Evolutionary conservation across 1,140 invertebrate species (phyloP), one percentile per base, ranked within the genome.

Genomic region (Bradysia coprophila): DNA sequence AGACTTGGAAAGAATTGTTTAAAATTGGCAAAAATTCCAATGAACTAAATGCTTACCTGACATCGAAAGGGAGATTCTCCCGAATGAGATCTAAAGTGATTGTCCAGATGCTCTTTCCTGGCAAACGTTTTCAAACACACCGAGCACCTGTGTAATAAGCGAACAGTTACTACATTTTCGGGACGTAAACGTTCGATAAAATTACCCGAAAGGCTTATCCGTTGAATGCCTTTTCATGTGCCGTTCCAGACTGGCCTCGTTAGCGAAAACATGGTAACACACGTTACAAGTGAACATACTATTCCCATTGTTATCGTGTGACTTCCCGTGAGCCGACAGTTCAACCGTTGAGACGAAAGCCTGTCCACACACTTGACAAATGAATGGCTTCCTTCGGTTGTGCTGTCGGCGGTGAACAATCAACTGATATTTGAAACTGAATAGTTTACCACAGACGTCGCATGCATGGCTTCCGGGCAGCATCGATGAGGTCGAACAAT

Each of bases 391-490:
- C 45, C 76, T 70, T 57, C 85, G 81, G n/a, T 75, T 81, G 49
- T 88, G 83, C 54, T 86, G 86, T 49, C 81, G 69, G 49, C 82
- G 53, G 49, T 61, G 24, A 42, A 21, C 81, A 51, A 87, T 86
- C 40, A 88, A 67, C 51, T 86, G 82, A 63, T 87, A 87, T 22
- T 81, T 73, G 60, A 80, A 86, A 50, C 81, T 81, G 60, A 87
- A 88, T 58, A 81, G 77, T 61, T 85, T 85, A 33, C 80, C 79
- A 51, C 84, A 88, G 41, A 86, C 70, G 58, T 85, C 81, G 55
- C 84, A 88, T 2, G 78, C 68, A 56, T 85, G 79, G 43, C 68
- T 75, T 10, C 73, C 76, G 45, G 64, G 62, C 0, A 71, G 68
- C n/a, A 72, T 63, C 2, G 71, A 68, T 6, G 71, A 68, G 0